A percentile compares a stretch with the other conserved stretches of the same genome.
These are phyloP conservation scores for Neelides folsomi DNA, from an alignment of 2,888 invertebrate genomes.

Conservation along the genomic window DNA sequence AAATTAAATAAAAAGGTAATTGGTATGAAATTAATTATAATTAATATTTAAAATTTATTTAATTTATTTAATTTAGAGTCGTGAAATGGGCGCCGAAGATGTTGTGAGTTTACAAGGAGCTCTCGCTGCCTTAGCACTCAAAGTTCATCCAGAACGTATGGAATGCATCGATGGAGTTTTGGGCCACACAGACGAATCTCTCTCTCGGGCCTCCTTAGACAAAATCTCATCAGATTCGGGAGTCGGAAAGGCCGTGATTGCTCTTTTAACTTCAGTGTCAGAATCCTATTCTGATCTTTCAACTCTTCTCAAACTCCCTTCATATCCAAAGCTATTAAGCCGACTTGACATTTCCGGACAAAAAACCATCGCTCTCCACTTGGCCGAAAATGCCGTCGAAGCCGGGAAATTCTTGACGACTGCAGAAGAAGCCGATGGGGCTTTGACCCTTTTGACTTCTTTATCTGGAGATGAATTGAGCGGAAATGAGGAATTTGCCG, in stretches of 20 bases:
- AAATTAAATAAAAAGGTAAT: neutral
- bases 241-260: conserved; percentile 83
- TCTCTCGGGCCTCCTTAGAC: conserved; percentile 71
- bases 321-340: conserved; percentile 72
- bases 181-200: conserved; percentile 76
- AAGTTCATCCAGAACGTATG: conserved; percentile 87
- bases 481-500: conserved; percentile 87
- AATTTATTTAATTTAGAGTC: conserved; percentile 33
- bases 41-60: conserved; percentile 1
- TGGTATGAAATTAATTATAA: too few species aligned
- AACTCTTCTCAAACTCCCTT: conserved; percentile 68
- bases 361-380: conserved; percentile 70
- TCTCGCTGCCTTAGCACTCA: conserved; percentile 82
- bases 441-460: conserved; percentile 58
- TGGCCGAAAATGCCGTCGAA: conserved; percentile 79
- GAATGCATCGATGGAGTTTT: conserved; percentile 93
- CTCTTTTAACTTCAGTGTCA: conserved; percentile 83
- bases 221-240: conserved; percentile 64
- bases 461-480: conserved; percentile 69
- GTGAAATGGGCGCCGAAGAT: conserved; percentile 88
- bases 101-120: conserved; percentile 90
- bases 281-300: conserved; percentile 88
- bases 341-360: conserved; percentile 79
- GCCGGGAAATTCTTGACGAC: conserved; percentile 74
- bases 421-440: conserved; percentile 56